These are phyloP conservation scores for Epinephelus cyanopodus DNA, from an alignment of 2,113 vertebrate genomes.

Conservation along the genomic window DNA sequence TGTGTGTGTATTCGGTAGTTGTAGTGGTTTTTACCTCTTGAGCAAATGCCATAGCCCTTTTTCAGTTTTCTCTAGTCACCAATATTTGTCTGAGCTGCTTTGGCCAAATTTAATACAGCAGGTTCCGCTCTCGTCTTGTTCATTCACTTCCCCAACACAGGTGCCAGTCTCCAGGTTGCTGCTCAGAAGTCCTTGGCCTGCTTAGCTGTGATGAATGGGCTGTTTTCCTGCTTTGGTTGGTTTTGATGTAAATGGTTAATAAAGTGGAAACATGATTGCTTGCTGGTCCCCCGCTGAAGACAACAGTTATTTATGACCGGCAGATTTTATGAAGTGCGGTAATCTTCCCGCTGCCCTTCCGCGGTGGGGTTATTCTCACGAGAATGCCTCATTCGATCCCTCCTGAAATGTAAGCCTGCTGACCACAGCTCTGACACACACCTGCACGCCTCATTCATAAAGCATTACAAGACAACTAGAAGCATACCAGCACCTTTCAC, in stretches of 20 bases:
- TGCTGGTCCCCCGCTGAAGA: slow-evolving; percentile 9
- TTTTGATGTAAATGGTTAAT: slow-evolving; percentile 22
- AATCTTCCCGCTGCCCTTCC: neutral
- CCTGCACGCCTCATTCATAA: slow-evolving; percentile 64
- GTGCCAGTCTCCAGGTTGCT: slow-evolving; percentile 26
- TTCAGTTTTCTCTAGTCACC: too few species aligned
- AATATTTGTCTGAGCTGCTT: too few species aligned
- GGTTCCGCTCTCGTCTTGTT: neutral
- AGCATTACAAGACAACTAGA: slow-evolving; percentile 48
- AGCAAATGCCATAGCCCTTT: too few species aligned
- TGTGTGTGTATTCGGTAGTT: neutral
- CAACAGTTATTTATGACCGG: slow-evolving; percentile 11
- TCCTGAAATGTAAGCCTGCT: slow-evolving; percentile 56
- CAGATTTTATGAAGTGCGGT: slow-evolving; percentile 9
- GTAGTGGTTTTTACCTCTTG: too few species aligned
- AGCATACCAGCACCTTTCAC: slow-evolving; percentile 18
- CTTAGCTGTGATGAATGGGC: slow-evolving; percentile 32
- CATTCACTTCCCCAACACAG: slow-evolving; percentile 2
- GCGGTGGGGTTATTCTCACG: neutral
- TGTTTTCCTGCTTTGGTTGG: slow-evolving; percentile 9
- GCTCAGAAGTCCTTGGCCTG: slow-evolving; percentile 17
- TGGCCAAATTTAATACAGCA: too few species aligned
- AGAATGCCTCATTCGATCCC: slow-evolving; percentile 23
- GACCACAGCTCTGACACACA: slow-evolving; percentile 34
- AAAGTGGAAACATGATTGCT: slow-evolving; percentile 23